Evolutionary conservation across 2,113 vertebrate genomes (phyloP).

Genomic region (Ramphastos sulfuratus): DNA sequence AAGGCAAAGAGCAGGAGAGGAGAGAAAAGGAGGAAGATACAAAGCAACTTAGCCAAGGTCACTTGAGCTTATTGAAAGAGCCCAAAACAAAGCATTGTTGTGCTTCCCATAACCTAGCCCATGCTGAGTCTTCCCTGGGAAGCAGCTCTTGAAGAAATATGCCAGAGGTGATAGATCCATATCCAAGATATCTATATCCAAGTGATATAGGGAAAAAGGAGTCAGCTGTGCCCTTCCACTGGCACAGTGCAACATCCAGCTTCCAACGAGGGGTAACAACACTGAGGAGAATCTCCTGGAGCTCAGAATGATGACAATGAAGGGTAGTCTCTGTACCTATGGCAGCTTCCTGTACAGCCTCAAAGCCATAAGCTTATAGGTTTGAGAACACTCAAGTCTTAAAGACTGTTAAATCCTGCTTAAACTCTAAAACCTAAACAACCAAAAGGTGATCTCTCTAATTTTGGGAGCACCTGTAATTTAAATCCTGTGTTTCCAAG

Average conservation of each 20-base stretch:
- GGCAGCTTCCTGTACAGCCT: not conserved
- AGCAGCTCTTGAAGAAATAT: not conserved
- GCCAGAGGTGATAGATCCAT: not conserved
- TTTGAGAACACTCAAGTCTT: not conserved
- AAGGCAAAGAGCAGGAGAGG: not conserved
- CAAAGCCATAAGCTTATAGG: not conserved
- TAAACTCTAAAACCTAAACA: not conserved
- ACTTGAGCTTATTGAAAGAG: not conserved
- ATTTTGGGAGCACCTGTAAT: not conserved
- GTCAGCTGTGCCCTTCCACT: not conserved
- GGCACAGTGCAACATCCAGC: not conserved
- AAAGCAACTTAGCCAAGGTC: not conserved
- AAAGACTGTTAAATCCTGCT: not conserved
- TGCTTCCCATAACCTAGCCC: not conserved
- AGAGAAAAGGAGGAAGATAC: not conserved
- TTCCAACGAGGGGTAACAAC: fast-evolving
- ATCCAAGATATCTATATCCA: not conserved
- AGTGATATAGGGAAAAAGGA: not conserved
- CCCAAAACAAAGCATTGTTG: not conserved
- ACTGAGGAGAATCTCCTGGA: not conserved
- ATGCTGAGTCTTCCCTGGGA: not conserved
- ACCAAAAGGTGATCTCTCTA: not conserved
- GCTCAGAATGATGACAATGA: not conserved
- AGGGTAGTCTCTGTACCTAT: not conserved
- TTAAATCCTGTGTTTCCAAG: not conserved